Base-by-base conservation (phyloP, 1,140 invertebrate species). In the Drosophila dunni region DNA sequence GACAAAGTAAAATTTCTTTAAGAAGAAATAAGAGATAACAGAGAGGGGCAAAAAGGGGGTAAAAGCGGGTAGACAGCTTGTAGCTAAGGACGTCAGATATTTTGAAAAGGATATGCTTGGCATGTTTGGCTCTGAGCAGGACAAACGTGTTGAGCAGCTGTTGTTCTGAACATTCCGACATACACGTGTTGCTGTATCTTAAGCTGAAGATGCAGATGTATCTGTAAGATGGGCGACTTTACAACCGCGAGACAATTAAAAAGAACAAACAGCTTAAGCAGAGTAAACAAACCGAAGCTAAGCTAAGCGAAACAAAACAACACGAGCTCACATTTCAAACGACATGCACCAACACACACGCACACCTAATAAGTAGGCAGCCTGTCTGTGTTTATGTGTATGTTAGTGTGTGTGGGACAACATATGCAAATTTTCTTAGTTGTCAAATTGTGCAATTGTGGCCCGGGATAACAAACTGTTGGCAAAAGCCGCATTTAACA, bases 401-500 rank as follows among this genome's bases (percentile, higher is more conserved):
- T 29, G 24, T 29, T 40, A 61, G 46, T 67, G 38, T 38, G 33
- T 34, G 53, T 34, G 46, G 29, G 46, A 33, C 33, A 54, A 75
- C 62, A 89, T 75, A 90, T 84, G 84, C 74, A 88, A 81, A 84
- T 80, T 75, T 20, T 10, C 10, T 13, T 34, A 36, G 51, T 69
- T 58, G 80, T 71, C 78, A 81, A 86, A 81, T 85, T 81, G 78
- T 88, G 84, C 80, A 88, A 89, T 88, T 88, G 84, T 89, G 75
- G 85, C 46, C 62, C 48, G 38, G 62, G 63, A 68, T 29, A 78
- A 68, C 53, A 65, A 53, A 72, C 45, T 34, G 53, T 56, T n/a
- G 53, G 34, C 40, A 62, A 84, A 78, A 69, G 56, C 20, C 69
- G 70, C 74, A 88, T 84, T 88, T 88, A 88, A 77, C 84, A 88